A percentile compares a stretch with the other conserved stretches of the same genome.
Evolutionary conservation across 2,113 vertebrate species (phyloP).

Genomic region (Forbesichthys papilliferus): DNA sequence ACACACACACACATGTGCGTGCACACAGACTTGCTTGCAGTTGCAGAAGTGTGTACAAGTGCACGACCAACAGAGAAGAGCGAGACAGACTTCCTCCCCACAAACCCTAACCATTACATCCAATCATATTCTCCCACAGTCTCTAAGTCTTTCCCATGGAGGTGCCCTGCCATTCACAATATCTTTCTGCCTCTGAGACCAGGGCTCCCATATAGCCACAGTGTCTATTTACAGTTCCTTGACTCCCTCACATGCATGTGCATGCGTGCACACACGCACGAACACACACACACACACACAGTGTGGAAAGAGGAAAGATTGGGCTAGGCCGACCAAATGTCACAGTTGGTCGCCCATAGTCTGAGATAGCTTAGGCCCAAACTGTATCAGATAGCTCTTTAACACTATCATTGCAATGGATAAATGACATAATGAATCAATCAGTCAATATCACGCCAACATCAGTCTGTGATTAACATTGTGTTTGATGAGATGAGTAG

Average conservation of each 20-base stretch:
- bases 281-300: not conserved
- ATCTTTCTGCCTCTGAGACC: not conserved
- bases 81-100: not conserved
- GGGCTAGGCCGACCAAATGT: not conserved
- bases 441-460: too few relatives aligned
- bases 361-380: not conserved
- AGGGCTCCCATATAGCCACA: too few relatives aligned
- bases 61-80: too few relatives aligned
- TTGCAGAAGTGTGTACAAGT: not conserved
- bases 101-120: not conserved
- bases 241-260: not conserved
- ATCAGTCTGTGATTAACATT: too few relatives aligned
- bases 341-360: not conserved
- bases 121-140: not conserved
- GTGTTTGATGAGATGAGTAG: too few relatives aligned
- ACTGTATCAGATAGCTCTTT: not conserved
- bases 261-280: too few relatives aligned
- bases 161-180: too few relatives aligned
- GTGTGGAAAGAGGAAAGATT: not conserved
- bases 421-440: too few relatives aligned
- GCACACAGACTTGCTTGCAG: conserved; percentile 16
- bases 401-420: not conserved
- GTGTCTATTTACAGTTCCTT: not conserved
- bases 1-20: too few relatives aligned
- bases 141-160: not conserved